A percentile compares a stretch with the other conserved stretches of the same genome.
Conservation (phyloP, 2,888 invertebrate genomes). For the Netelia melanura region DNA sequence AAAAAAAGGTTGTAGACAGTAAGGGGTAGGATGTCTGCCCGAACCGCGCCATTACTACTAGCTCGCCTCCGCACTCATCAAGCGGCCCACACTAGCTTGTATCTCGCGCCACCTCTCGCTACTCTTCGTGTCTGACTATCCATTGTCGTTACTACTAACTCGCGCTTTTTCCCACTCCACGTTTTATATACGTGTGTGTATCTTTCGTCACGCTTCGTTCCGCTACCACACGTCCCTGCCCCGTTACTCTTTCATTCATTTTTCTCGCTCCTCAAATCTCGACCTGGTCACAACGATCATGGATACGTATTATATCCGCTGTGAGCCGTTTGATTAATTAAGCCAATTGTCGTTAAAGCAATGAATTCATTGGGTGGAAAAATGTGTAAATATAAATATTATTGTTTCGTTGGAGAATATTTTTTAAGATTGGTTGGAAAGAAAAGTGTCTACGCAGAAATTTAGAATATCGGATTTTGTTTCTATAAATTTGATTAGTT, state of each 20-base stretch:
- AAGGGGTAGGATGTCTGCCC: slow-evolving; percentile 44
- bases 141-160: slow-evolving; percentile 62
- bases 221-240: not conserved
- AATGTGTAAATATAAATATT: too few species aligned
- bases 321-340: too few species aligned
- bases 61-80: slow-evolving; percentile 55
- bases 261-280: slow-evolving; percentile 5
- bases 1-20: slow-evolving; percentile 25
- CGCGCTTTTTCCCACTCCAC: slow-evolving; percentile 26
- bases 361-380: too few species aligned
- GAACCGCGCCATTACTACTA: slow-evolving; percentile 57
- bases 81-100: slow-evolving; percentile 28
- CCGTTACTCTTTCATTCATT: slow-evolving; percentile 49
- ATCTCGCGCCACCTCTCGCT: slow-evolving; percentile 41
- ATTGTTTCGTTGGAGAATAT: too few species aligned
- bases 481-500: too few species aligned
- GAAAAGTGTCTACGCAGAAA: too few species aligned
- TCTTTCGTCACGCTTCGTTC: slow-evolving; percentile 27
- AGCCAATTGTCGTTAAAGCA: too few species aligned
- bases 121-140: slow-evolving; percentile 52
- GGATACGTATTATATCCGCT: too few species aligned
- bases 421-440: too few species aligned
- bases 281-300: too few species aligned
- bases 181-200: not conserved
- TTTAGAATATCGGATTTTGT: too few species aligned